A percentile compares a stretch with the other conserved stretches of the same genome.
phyloP scores from a whole-genome alignment of 2,797 vertebrate species.

The Malurus splendens region DNA sequence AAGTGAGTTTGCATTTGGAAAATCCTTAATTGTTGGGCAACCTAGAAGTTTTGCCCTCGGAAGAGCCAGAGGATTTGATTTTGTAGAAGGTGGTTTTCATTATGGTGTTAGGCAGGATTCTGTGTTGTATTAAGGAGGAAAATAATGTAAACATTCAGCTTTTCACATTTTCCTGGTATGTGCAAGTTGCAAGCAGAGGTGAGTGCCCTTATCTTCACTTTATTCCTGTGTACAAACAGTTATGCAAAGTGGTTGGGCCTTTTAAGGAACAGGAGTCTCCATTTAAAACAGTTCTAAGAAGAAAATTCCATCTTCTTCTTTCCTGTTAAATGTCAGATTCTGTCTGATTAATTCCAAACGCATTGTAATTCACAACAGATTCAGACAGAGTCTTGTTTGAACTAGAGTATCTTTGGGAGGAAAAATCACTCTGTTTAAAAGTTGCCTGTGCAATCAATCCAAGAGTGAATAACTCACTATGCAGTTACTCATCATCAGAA shows the following conservation, averaged over 20 bases:
- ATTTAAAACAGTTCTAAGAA: neutral
- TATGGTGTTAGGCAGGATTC: neutral
- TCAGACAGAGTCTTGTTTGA: neutral
- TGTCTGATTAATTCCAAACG: conserved; percentile 9
- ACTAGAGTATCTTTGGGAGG: neutral
- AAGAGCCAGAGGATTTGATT: neutral
- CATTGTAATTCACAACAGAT: neutral
- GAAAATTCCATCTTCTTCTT: neutral
- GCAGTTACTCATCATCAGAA: neutral
- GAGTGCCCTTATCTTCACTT: neutral
- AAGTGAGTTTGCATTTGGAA: neutral
- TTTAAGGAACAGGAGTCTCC: neutral
- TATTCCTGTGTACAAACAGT: neutral
- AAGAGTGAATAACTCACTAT: neutral
- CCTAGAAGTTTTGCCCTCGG: neutral
- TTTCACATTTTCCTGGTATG: neutral
- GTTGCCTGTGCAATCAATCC: neutral
- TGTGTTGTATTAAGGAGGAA: neutral
- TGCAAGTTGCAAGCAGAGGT: neutral
- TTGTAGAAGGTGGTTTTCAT: neutral
- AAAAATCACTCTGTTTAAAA: neutral
- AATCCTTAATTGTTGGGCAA: neutral
- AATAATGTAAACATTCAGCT: neutral
- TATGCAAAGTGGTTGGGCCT: neutral
- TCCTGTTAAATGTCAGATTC: neutral